Evolutionary conservation across 2,797 vertebrate species (phyloP).

Genomic region (Sebastes taczanowskii): DNA sequence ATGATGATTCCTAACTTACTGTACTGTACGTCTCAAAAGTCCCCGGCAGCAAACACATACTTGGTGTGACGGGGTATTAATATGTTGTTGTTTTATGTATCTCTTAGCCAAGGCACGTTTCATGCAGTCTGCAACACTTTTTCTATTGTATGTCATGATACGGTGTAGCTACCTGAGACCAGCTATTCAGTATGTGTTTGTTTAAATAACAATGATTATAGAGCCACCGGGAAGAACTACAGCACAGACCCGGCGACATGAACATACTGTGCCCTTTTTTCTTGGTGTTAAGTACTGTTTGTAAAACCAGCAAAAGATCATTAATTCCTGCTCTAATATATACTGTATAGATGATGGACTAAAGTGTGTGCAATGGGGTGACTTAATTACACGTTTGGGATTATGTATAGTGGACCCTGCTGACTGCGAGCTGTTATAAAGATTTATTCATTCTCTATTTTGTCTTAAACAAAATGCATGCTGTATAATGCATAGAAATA

Average conservation of each 20-base stretch:
- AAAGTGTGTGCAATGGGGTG: constrained; percentile 27
- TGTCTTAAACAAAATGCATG: constrained; percentile 54
- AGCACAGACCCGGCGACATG: constrained; percentile 12
- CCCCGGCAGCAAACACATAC: constrained; percentile 59
- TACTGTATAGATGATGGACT: constrained; percentile 35
- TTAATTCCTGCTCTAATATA: constrained; percentile 42
- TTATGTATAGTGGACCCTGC: constrained; percentile 29
- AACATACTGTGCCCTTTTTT: constrained; percentile 38
- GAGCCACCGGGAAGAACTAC: constrained; percentile 8
- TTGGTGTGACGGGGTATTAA: constrained; percentile 57
- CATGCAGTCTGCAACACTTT: constrained; percentile 64
- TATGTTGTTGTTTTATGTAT: constrained; percentile 71
- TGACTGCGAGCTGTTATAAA: constrained; percentile 50
- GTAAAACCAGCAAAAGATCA: constrained; percentile 62
- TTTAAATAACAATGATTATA: constrained; percentile 27
- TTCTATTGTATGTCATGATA: constrained; percentile 63
- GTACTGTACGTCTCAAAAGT: constrained; percentile 59
- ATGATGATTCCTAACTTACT: constrained; percentile 42
- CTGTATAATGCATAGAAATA: constrained; percentile 38
- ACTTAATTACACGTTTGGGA: constrained; percentile 43
- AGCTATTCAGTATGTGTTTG: constrained; percentile 55
- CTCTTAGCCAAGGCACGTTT: constrained; percentile 79
- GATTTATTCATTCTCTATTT: constrained; percentile 24
- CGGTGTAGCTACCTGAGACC: constrained; percentile 62
- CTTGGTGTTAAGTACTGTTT: constrained; percentile 49